These are phyloP conservation scores for Vidua macroura DNA, from an alignment of 2,113 vertebrate species.

Conservation along the genomic window DNA sequence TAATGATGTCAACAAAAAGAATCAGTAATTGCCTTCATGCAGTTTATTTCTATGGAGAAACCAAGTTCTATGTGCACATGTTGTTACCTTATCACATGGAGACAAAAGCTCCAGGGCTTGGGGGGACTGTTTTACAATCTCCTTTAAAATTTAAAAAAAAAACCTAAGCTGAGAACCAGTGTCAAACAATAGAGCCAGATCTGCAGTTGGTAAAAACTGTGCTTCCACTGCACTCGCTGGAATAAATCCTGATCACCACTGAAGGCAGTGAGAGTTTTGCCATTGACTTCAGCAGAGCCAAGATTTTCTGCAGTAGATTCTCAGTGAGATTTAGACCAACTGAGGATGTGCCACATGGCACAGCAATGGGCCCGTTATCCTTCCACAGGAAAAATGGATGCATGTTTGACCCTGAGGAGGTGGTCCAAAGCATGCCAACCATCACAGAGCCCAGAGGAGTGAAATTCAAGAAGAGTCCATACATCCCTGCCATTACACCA, in stretches of 20 bases:
- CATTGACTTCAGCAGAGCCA: neutral
- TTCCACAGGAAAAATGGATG: neutral
- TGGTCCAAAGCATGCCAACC: neutral
- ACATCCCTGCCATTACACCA: neutral
- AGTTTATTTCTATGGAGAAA: neutral
- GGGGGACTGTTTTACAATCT: neutral
- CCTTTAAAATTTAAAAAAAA: neutral
- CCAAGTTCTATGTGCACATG: neutral
- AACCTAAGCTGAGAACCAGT: neutral
- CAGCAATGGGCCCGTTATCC: neutral
- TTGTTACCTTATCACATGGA: neutral
- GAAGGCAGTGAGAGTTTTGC: neutral
- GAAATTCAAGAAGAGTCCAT: neutral
- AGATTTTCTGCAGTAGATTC: neutral
- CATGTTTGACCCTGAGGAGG: neutral
- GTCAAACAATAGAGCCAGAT: neutral
- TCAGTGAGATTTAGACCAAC: neutral
- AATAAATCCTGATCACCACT: neutral
- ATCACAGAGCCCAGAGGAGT: neutral
- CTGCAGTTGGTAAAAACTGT: neutral
- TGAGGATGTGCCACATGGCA: neutral
- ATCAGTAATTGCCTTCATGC: neutral
- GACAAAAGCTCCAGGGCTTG: neutral
- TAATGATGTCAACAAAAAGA: slow-evolving; percentile 26
- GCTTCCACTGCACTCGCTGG: neutral